Evolutionary conservation across 2,113 vertebrate genomes (phyloP).

Genomic region (Semnornis frantzii): DNA sequence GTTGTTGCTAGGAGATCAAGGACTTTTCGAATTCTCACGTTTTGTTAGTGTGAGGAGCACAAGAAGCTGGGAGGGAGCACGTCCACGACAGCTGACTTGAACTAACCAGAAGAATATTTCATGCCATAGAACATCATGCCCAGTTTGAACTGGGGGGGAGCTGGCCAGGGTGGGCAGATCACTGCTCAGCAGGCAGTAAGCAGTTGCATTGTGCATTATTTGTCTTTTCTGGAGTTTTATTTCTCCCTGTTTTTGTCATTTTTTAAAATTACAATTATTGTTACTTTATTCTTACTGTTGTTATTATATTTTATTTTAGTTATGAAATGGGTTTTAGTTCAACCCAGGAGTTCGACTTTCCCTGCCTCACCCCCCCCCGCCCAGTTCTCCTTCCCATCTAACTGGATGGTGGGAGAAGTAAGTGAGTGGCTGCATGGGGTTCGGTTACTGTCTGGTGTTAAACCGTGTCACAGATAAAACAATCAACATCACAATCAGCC

Average conservation of each 20-base stretch:
- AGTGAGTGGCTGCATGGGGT: not conserved
- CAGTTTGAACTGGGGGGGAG: not conserved
- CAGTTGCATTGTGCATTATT: not conserved
- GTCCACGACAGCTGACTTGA: not conserved
- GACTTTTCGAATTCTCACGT: not conserved
- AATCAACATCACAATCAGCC: rapidly evolving
- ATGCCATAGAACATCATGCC: not conserved
- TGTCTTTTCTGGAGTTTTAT: not conserved
- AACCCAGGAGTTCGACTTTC: not conserved
- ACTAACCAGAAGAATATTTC: not conserved
- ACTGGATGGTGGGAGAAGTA: not conserved
- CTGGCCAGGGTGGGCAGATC: not conserved
- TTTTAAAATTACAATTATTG: not conserved
- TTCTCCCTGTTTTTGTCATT: not conserved
- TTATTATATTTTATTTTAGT: not conserved
- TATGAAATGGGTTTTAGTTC: not conserved
- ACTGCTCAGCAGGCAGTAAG: not conserved
- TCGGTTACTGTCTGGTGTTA: not conserved
- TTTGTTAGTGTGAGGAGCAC: not conserved
- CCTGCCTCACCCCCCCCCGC: no score
- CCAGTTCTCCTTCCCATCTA: not conserved
- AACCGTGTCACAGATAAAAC: not conserved
- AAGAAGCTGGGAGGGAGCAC: not conserved
- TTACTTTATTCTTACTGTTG: not conserved
- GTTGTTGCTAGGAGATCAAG: not conserved